A percentile compares a stretch with the other conserved stretches of the same genome.
phyloP scores from a whole-genome alignment of 2,888 invertebrate genomes.

The Macroteleia sp. region DNA sequence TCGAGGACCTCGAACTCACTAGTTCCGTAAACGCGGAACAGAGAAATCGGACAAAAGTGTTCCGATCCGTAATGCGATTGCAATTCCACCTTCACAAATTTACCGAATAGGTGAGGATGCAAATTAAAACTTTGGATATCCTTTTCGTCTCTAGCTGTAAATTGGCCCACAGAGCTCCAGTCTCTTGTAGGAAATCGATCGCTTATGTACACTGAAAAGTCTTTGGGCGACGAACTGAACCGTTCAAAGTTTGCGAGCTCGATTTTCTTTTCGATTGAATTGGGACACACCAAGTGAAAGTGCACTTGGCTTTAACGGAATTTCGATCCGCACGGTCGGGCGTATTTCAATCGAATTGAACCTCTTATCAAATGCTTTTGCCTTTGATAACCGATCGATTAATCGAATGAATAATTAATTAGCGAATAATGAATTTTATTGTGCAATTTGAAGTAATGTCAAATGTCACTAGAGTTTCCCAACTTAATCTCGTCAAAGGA shows the following conservation, averaged over 20 bases:
- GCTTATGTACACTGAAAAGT: constrained; percentile 93
- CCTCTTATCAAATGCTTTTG: background rate
- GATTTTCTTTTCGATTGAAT: constrained; percentile 92
- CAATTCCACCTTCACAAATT: constrained; percentile 95
- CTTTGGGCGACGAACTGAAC: constrained; percentile 98
- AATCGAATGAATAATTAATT: background rate
- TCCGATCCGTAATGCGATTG: constrained; percentile 97
- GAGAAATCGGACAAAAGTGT: constrained; percentile 98
- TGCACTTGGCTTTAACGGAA: constrained; percentile 27
- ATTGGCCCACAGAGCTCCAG: constrained; percentile 95
- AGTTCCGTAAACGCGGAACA: constrained; percentile 96
- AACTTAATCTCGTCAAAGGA: background rate
- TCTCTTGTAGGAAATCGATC: constrained; percentile 96
- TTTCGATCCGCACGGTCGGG: constrained; percentile 2
- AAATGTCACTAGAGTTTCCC: background rate
- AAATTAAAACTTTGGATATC: constrained; percentile 94
- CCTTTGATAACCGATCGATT: background rate
- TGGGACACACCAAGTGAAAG: constrained; percentile 25
- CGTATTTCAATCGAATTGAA: background rate
- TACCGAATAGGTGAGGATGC: constrained; percentile 92
- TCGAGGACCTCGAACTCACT: constrained; percentile 96
- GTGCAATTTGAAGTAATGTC: background rate
- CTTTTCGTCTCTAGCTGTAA: constrained; percentile 93
- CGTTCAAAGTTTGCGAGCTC: constrained; percentile 98
- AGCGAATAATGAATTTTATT: background rate